These are phyloP conservation scores for Corynorhinus townsendii DNA, from an alignment of 2,113 vertebrate species.

Conservation along the genomic window DNA sequence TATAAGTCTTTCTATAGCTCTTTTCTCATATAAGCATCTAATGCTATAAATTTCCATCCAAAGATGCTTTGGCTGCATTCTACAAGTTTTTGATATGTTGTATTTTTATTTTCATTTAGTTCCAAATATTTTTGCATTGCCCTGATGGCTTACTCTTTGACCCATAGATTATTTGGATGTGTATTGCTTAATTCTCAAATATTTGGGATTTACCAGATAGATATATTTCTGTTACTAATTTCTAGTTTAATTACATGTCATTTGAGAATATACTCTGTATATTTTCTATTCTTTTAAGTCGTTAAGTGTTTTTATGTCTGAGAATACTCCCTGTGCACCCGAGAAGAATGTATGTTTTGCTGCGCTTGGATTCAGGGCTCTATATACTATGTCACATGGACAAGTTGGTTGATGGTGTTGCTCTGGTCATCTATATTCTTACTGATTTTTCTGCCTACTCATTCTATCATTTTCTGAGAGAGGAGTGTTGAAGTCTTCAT, in stretches of 20 bases:
- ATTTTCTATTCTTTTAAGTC: not conserved
- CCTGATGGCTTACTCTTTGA: not conserved
- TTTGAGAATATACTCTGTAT: not conserved
- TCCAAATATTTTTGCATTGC: not conserved
- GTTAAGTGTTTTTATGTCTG: not conserved
- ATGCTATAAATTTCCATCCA: not conserved
- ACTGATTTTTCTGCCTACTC: not conserved
- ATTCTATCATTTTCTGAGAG: not conserved
- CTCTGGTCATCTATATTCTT: not conserved
- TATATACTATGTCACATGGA: not conserved
- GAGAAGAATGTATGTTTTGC: not conserved
- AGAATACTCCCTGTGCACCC: not conserved
- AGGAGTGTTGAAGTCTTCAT: not conserved
- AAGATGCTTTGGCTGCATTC: not conserved
- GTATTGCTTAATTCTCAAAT: not conserved
- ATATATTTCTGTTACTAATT: not conserved
- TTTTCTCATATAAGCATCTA: not conserved
- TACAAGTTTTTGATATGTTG: not conserved
- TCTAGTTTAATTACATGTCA: not conserved
- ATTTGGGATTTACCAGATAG: not conserved
- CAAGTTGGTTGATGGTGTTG: not conserved
- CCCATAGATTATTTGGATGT: not conserved
- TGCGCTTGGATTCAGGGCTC: not conserved
- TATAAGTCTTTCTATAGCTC: not conserved
- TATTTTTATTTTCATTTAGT: not conserved